These are phyloP conservation scores for Isaurus tuberculatus DNA, from an alignment of 92 coral and sea anemone species.

Conservation along the genomic window DNA sequence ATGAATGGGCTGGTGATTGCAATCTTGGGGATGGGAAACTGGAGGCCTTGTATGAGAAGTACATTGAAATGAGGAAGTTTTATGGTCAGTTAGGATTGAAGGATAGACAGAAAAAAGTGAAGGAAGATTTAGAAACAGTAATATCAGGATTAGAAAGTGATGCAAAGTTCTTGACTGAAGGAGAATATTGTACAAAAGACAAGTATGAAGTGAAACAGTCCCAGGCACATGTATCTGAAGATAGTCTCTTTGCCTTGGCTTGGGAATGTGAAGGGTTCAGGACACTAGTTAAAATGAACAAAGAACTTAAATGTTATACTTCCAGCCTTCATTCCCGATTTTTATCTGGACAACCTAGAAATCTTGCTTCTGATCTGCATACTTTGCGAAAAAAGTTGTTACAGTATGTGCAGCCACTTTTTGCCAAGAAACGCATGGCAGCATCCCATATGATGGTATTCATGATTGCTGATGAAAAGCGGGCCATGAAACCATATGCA, in stretches of 20 bases:
- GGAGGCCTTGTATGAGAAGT: conserved; percentile 19
- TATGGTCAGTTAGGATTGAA: conserved; percentile 37
- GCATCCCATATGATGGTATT: conserved; percentile 51
- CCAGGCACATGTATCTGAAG: conserved; percentile 57
- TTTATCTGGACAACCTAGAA: too few relatives aligned
- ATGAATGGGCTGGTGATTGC: conserved; percentile 49
- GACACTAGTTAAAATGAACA: conserved; percentile 36
- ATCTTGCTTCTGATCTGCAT: background rate
- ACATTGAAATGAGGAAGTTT: conserved; percentile 31
- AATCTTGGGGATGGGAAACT: conserved; percentile 52
- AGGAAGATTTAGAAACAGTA: conserved; percentile 28
- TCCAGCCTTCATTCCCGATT: background rate
- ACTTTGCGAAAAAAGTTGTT: conserved; percentile 20
- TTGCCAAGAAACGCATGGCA: conserved; percentile 22
- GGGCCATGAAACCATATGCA: conserved; percentile 53
- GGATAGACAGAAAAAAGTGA: conserved; percentile 14
- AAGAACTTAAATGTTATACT: background rate
- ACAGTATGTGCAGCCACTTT: conserved; percentile 21
- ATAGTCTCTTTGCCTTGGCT: conserved; percentile 65
- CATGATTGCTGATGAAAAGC: conserved; percentile 40
- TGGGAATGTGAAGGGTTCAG: conserved; percentile 63
- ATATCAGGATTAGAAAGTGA: conserved; percentile 15
- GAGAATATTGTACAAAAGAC: conserved; percentile 1
- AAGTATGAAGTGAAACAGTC: conserved; percentile 29
- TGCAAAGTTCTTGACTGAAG: conserved; percentile 13